Conservation (phyloP, 53 echinoderm and acorn worm species). For the Arbacia lixula region DNA sequence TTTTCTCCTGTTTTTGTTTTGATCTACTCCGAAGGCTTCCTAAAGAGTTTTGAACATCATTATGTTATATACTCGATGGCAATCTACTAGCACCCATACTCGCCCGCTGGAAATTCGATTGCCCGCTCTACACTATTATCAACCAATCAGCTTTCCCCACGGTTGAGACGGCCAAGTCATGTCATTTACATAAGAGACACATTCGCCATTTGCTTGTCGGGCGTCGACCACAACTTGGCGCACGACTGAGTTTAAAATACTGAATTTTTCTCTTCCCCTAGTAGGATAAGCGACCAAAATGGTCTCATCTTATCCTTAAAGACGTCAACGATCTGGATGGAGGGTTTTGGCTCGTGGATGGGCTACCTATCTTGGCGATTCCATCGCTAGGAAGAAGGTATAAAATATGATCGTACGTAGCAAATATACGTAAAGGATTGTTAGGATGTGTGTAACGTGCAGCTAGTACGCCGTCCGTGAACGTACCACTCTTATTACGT, state of each 20-base stretch:
- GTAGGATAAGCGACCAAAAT: constrained; percentile 54
- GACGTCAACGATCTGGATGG: constrained; percentile 91
- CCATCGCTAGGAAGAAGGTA: constrained; percentile 86
- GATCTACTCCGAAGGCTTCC: too few species aligned
- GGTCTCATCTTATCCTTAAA: constrained; percentile 52
- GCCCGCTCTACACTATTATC: too few species aligned
- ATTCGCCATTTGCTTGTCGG: constrained; percentile 22
- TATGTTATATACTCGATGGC: too few species aligned
- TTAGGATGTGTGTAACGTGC: neutral
- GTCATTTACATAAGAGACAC: constrained; percentile 9
- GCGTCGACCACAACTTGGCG: too few species aligned
- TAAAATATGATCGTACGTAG: constrained; percentile 29
- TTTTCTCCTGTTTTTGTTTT: too few species aligned
- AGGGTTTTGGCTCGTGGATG: constrained; percentile 99
- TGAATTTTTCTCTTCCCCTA: constrained; percentile 4
- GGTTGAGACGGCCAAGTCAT: too few species aligned
- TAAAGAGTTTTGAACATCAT: too few species aligned
- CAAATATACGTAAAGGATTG: neutral
- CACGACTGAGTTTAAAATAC: neutral
- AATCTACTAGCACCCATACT: too few species aligned
- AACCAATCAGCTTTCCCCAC: constrained; percentile 13
- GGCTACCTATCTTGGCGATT: constrained; percentile 92
- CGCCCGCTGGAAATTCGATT: too few species aligned
- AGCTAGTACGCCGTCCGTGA: neutral
- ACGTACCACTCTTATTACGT: neutral